phyloP scores from a whole-genome alignment of 2,113 vertebrate species.

The Stictonetta naevosa region DNA sequence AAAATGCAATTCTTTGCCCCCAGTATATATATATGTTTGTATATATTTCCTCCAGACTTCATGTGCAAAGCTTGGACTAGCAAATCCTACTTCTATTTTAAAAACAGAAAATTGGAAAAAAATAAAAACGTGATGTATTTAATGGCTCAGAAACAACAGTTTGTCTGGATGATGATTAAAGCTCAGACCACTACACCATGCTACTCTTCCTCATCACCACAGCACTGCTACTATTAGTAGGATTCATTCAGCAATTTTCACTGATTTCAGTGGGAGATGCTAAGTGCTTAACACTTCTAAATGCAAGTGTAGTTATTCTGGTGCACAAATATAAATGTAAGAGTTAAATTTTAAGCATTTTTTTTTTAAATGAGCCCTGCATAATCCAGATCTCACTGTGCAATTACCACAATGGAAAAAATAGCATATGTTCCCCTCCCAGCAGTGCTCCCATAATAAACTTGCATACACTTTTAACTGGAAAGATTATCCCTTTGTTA shows the following conservation, averaged over 20 bases:
- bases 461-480: neutral
- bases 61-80: neutral
- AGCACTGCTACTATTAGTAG: neutral
- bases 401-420: neutral
- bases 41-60: neutral
- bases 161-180: neutral
- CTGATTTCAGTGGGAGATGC: neutral
- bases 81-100: neutral
- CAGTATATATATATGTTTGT: neutral
- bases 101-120: neutral
- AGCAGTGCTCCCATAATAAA: neutral
- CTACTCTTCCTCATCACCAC: neutral
- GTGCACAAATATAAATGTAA: neutral
- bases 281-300: neutral
- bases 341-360: neutral
- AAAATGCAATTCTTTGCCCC: neutral
- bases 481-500: neutral
- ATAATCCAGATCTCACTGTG: neutral
- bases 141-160: neutral
- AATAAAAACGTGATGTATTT: neutral
- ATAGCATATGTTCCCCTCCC: neutral
- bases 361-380: neutral
- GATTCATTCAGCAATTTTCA: neutral
- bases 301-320: neutral
- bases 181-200: neutral